Percentiles rank a stretch among this genome's conserved stretches.
These are phyloP conservation scores for Pteromalus puparum DNA, from an alignment of 1,140 invertebrate species.

Conservation along the genomic window DNA sequence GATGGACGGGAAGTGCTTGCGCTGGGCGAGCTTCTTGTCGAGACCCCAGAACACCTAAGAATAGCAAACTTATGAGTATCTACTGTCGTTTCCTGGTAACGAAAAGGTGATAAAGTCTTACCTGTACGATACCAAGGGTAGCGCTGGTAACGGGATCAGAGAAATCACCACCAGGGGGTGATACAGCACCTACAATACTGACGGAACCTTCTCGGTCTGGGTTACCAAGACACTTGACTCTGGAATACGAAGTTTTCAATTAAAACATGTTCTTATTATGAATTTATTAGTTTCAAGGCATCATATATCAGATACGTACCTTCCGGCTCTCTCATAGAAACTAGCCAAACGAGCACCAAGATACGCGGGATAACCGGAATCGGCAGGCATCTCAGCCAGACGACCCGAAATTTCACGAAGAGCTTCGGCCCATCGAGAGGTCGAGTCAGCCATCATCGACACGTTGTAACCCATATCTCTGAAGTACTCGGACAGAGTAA, in stretches of 20 bases:
- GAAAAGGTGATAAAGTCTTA: slow-evolving; percentile 45
- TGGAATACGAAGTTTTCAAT: slow-evolving; percentile 54
- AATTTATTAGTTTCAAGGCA: neutral
- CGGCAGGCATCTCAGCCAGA: slow-evolving; percentile 99
- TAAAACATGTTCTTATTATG: neutral
- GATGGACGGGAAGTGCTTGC: slow-evolving; percentile 99
- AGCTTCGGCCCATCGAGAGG: slow-evolving; percentile 99
- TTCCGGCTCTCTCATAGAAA: slow-evolving; percentile 99
- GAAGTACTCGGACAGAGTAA: slow-evolving; percentile 99
- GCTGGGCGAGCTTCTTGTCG: slow-evolving; percentile 99
- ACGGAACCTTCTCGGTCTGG: slow-evolving; percentile 98
- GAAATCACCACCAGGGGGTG: slow-evolving; percentile 99
- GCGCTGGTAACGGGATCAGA: slow-evolving; percentile 99
- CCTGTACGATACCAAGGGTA: slow-evolving; percentile 98
- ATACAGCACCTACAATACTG: slow-evolving; percentile 99
- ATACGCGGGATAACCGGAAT: slow-evolving; percentile 99
- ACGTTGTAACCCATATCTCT: slow-evolving; percentile 99
- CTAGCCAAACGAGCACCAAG: slow-evolving; percentile 97
- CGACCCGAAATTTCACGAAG: slow-evolving; percentile 99
- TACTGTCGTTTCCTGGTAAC: neutral
- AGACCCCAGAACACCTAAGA: slow-evolving; percentile 97
- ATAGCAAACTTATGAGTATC: neutral
- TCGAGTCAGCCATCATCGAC: slow-evolving; percentile 99
- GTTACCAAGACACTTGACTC: slow-evolving; percentile 98
- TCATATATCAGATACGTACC: slow-evolving; percentile 56